phyloP scores from a whole-genome alignment of 2,797 vertebrate genomes.

The Danio tinwini region DNA sequence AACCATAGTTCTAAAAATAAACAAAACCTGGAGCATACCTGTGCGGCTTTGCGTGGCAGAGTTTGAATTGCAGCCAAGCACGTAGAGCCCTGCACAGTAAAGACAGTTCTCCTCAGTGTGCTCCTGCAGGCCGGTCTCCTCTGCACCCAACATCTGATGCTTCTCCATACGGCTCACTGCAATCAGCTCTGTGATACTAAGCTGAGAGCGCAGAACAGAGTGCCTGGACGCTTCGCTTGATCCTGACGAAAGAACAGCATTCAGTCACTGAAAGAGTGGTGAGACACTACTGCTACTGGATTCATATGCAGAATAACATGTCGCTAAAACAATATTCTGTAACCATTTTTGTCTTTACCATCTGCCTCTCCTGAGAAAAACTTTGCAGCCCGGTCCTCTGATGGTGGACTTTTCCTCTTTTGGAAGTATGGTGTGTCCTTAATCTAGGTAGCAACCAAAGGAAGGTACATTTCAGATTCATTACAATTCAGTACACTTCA shows the following conservation, averaged over 20 bases:
- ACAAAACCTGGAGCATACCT: conserved; percentile 73
- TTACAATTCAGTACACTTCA: too few relatives aligned
- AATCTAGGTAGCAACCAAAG: conserved; percentile 73
- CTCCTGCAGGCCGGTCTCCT: conserved; percentile 95
- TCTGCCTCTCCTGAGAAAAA: conserved; percentile 87
- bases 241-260: conserved; percentile 60
- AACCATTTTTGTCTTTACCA: conserved; percentile 74
- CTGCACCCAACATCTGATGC: conserved; percentile 85
- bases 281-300: not conserved
- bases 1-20: not conserved
- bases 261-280: not conserved
- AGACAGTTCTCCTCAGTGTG: conserved; percentile 97
- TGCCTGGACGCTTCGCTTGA: conserved; percentile 82
- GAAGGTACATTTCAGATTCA: not conserved
- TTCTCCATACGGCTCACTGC: conserved; percentile 89
- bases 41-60: conserved; percentile 85
- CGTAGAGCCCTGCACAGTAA: conserved; percentile 91
- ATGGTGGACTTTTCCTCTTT: conserved; percentile 87
- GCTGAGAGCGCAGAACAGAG: conserved; percentile 89
- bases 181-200: conserved; percentile 97
- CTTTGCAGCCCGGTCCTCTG: conserved; percentile 85
- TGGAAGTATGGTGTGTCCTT: conserved; percentile 95
- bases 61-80: conserved; percentile 87
- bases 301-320: conserved; percentile 11
- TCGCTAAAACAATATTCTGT: conserved; percentile 33